phyloP scores from a whole-genome alignment of 2,113 vertebrate genomes.

The Ceyx margarethae region DNA sequence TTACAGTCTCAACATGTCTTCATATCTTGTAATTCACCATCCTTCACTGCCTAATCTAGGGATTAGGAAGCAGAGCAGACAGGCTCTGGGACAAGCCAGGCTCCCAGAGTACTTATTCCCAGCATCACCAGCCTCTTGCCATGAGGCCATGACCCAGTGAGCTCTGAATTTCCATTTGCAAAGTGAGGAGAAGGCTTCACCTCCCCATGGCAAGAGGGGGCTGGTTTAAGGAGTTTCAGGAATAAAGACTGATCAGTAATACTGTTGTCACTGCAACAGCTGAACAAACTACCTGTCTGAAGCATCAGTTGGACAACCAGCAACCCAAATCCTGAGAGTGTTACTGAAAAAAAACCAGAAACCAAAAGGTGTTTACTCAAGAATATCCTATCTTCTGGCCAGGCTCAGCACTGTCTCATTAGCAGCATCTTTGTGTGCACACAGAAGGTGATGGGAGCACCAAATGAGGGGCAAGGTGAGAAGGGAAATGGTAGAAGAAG shows the following conservation, averaged over 20 bases:
- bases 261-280: not conserved
- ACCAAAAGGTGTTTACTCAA: not conserved
- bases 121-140: not conserved
- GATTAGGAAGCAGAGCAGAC: not conserved
- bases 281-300: not conserved
- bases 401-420: not conserved
- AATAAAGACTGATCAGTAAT: not conserved
- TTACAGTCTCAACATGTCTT: not conserved
- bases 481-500: not conserved
- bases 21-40: not conserved
- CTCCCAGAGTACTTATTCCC: not conserved
- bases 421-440: not conserved
- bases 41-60: not conserved
- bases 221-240: not conserved
- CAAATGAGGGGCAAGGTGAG: not conserved
- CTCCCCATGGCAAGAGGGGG: not conserved
- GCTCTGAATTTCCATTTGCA: not conserved
- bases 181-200: not conserved
- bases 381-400: not conserved
- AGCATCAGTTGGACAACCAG: not conserved
- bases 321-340: not conserved
- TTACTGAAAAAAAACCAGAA: not conserved
- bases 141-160: not conserved
- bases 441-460: not conserved
- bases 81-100: not conserved